These are phyloP conservation scores for Pygmarrhopalites habei DNA, from an alignment of 1,140 invertebrate species.

Conservation along the genomic window DNA sequence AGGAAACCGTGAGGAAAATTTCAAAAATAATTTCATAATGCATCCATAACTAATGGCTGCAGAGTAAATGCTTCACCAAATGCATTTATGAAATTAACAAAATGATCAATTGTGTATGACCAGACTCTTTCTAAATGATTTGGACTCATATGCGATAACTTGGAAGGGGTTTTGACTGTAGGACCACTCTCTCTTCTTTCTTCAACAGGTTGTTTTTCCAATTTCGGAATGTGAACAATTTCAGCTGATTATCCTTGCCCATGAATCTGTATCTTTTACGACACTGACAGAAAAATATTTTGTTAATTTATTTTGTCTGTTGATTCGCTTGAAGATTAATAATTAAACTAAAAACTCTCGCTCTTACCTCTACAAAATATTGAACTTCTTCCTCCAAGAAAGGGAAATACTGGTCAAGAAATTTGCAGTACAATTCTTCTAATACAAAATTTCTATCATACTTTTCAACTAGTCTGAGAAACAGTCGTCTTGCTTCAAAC, in stretches of 20 bases:
- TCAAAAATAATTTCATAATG: too few species aligned
- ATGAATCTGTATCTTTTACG: background rate
- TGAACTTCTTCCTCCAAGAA: conserved; percentile 6
- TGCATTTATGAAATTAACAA: background rate
- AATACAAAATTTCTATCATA: conserved; percentile 21
- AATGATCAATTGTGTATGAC: background rate
- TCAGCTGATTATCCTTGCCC: background rate
- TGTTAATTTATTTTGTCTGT: too few species aligned
- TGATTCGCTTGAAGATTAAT: too few species aligned
- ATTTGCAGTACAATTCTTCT: conserved; percentile 22
- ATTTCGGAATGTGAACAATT: background rate
- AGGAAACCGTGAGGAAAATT: too few species aligned
- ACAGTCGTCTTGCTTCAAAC: conserved; percentile 10
- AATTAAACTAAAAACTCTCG: background rate
- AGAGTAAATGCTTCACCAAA: too few species aligned
- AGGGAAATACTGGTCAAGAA: conserved; percentile 25
- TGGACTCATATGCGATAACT: background rate
- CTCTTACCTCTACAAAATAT: background rate
- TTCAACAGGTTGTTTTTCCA: background rate
- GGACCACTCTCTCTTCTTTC: conserved; percentile 1
- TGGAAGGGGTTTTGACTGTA: background rate
- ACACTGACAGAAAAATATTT: too few species aligned
- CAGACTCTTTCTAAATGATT: background rate
- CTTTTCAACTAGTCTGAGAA: conserved; percentile 8
- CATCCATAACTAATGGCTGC: too few species aligned